phyloP scores from a whole-genome alignment of 2,888 invertebrate genomes.

The Petrolisthes cinctipes region DNA sequence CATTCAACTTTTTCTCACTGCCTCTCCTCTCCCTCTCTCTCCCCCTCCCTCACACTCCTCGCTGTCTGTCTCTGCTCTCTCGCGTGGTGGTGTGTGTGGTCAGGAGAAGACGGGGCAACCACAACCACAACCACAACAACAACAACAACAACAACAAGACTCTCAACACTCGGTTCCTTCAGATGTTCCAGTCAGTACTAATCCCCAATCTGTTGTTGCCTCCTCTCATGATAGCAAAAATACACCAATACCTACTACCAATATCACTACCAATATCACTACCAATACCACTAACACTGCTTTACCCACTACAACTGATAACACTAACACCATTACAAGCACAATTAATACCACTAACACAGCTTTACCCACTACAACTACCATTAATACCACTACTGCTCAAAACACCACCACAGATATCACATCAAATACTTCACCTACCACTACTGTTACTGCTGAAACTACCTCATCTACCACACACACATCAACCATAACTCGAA shows the following conservation, averaged over 20 bases:
- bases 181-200: constrained; percentile 24
- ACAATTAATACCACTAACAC: neutral
- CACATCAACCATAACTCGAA: neutral
- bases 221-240: constrained; percentile 4
- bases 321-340: neutral
- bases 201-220: constrained; percentile 14
- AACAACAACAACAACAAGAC: constrained; percentile 31
- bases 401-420: constrained; percentile 5
- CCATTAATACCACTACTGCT: neutral
- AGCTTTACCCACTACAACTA: constrained; percentile 5
- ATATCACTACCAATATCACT: neutral
- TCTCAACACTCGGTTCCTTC: constrained; percentile 12
- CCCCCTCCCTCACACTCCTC: neutral
- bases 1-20: constrained; percentile 20
- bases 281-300: neutral
- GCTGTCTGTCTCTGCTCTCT: constrained; percentile 18
- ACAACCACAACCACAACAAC: constrained; percentile 31
- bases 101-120: constrained; percentile 38
- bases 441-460: neutral
- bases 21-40: neutral
- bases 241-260: neutral
- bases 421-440: neutral
- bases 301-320: neutral
- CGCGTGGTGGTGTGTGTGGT: constrained; percentile 28
- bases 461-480: neutral